Base-by-base conservation (phyloP, 2,113 vertebrate species). In the Benitochromis conjunctus region DNA sequence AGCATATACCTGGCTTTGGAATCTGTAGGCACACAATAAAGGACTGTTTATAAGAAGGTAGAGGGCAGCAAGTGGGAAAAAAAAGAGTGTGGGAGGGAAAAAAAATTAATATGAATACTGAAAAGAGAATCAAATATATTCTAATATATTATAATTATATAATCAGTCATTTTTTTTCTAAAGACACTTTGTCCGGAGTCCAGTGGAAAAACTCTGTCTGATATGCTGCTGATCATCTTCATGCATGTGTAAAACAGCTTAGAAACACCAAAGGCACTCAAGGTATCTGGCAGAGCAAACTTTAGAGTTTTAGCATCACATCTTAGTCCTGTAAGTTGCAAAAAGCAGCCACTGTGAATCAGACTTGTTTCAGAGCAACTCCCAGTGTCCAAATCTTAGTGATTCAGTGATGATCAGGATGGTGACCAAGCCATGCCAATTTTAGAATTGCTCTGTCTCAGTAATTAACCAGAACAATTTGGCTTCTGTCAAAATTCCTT, bases 1-100 rank as follows among this genome's bases (percentile, higher is more conserved):
- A 69, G 83, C 77, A 91, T 95, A 95, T 95, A 93, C 92, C 92
- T 88, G n/a, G 83, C 77, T 36, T 77, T 89, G 64, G 69, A 86
- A 88, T 82, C 78, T 87, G 86, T 83, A 5, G 66, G 36, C 89
- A 86, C 89, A 43, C 31, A 2, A 12, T 36, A 34, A 29, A 55
- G 82, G 34, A 51, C 6, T 3, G 54, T 83, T 60, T 88, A 29
- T 83, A 64, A 53, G 26, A 60, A 48, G 26, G 21, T 7, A 64
- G 11, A 90, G 80, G 80, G 11, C 38, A 81, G 19, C 2, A 34
- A 36, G 21, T 53, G 81, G 56, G 10, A 0, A 38, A 64, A 34
- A 34, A 41, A 19, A 64, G n/a, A 56, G 55, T 26, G 26, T 6
- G 5, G 56, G 31, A 31, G 38, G 71, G 31, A 74, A 74, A 77